Evolutionary conservation across 2,888 invertebrate genomes (phyloP), one percentile per base, ranked within the genome.

Genomic region (Oscheius myriophilus): DNA sequence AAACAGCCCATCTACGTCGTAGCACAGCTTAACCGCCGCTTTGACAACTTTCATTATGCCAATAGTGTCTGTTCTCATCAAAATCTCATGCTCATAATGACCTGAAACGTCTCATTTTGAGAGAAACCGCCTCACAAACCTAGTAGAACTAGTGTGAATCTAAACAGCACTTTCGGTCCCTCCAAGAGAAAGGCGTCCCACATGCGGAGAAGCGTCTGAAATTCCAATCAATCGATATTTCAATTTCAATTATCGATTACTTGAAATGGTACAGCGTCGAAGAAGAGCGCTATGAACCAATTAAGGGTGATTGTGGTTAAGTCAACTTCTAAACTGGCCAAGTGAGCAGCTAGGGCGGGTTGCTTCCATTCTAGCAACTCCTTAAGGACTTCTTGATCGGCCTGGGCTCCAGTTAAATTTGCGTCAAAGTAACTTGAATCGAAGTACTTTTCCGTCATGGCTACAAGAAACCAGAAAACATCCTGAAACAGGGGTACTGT

Each of bases 161-260:
- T 87, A 79, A 90, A 89, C 67, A 89, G 81, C 61, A 89, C 88
- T 79, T 90, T 90, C 9, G 89, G 89, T 12, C 90, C 90, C 80
- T 90, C 90, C 55, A 89, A 80, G 55, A 90, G 82, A 80, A 90
- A 90, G 72, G 89, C 89, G 82, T 90, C 90, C 90, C 90, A 90
- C 26, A 90, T 87, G n/a, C 89, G 83, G 25, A 90, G 78, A 68
- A 89, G 82, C 0, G 89, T 89, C 89, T 89, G 66, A 57, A 78
- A 69, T 54, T 54, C 43, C 0, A 41, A 43, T 58, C 33, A n/a
- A 39, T 41, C 21, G 3, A 49, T 58, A 26, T 33, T 33, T 2
- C 2, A 11, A 18, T 43, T 61, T 16, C 42, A 18, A 11, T 18
- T 11, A 41, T 41, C 21, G 14, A 45, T 45, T 16, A 89, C 89